Base-by-base conservation (phyloP, 2,797 vertebrate genomes). In the Gambusia yucatana region DNA sequence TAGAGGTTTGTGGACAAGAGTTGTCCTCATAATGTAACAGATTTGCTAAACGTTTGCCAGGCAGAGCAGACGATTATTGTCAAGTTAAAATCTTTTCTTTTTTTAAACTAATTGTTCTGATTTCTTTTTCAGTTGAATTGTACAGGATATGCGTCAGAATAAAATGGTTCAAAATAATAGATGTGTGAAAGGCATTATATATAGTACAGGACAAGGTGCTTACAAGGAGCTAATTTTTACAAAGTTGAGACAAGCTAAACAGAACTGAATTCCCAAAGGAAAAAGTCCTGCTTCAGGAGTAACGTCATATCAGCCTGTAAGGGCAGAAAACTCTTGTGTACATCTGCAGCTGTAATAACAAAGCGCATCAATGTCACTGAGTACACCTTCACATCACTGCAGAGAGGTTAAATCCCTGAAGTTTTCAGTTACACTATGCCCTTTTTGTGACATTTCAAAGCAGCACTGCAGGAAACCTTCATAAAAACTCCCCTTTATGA, bases 361-460 rank as follows among this genome's bases (percentile, higher is more conserved):
- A 43, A 57, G 57, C 41, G 47, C 71, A 72, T 50, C 33, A 50
- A 77, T 77, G 55, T 77, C 72, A 77, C 46, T 17, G 71, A 43
- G 41, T 67, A 61, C 63, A 43, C 30, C 20, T 74, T 70, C 14
- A 69, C 20, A 55, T 46, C 52, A 41, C 50, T 69, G 50, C 73
- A 72, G 30, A 36, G 13, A 80, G 44, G 43, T 77, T 76, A 67
- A 78, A 76, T 46, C 55, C 20, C 16, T 30, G 43, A 75, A 61
- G 73, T 52, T 65, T 55, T 79, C 41, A 47, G 71, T 70, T 50
- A 39, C 52, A 57, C 10, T 67, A 39, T 46, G 71, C 22, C 72
- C 78, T 30, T 77, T 65, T 47, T 71, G 55, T 70, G 73, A 82
- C 75, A 75, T 72, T 57, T 84, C 67, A 48, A 59, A 30, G 22